Percentiles rank a stretch among this genome's conserved stretches.
These are phyloP conservation scores for Microctenopoma steveboyesi DNA, from an alignment of 2,797 vertebrate genomes.

Conservation along the genomic window DNA sequence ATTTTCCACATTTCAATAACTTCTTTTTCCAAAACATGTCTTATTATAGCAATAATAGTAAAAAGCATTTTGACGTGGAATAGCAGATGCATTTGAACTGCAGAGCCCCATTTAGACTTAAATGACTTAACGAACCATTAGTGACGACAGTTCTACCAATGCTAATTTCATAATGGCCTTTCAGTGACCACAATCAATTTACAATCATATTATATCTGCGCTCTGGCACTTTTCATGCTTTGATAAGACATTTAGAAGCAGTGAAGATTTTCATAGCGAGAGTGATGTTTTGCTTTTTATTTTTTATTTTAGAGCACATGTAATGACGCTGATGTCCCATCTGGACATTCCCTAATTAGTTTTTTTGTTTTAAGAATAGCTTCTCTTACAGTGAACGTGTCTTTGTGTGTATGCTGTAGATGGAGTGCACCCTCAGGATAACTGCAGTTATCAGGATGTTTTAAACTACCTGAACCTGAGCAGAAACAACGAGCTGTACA, in stretches of 20 bases:
- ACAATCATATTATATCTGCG: conserved; percentile 1
- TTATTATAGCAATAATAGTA: background rate
- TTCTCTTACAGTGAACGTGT: background rate
- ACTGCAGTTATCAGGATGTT: conserved; percentile 75
- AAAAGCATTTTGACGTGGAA: background rate
- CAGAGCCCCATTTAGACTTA: background rate
- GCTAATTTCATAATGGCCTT: conserved; percentile 30
- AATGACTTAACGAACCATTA: conserved; percentile 18
- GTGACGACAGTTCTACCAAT: conserved; percentile 9
- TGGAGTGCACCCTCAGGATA: conserved; percentile 13
- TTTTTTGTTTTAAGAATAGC: no score
- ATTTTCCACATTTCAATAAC: background rate
- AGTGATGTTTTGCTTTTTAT: no score
- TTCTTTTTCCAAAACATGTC: background rate
- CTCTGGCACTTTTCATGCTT: conserved; percentile 4
- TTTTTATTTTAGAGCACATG: no score
- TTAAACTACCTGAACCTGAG: conserved; percentile 69
- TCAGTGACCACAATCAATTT: conserved; percentile 32
- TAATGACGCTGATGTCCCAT: no score
- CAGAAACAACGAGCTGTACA: conserved; percentile 60
- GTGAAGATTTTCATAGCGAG: no score
- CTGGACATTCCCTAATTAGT: no score
- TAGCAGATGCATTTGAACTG: background rate
- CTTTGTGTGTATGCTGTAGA: conserved; percentile 24
- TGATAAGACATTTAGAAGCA: background rate